These are phyloP conservation scores for Phaedon cochleariae DNA, from an alignment of 2,888 invertebrate genomes.

Conservation along the genomic window DNA sequence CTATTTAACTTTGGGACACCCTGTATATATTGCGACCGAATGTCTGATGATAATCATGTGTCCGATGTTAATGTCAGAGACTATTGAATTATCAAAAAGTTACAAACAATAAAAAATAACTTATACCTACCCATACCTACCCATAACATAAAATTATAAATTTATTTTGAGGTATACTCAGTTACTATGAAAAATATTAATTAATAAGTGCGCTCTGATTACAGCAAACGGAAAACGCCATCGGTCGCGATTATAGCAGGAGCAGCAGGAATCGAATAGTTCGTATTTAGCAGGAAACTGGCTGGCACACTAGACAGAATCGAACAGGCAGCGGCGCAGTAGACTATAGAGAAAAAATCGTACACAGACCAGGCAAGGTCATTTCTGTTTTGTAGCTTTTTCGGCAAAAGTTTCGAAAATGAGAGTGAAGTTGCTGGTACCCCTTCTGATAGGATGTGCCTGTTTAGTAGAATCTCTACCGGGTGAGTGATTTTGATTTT, in stretches of 20 bases:
- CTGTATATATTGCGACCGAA: too few species aligned
- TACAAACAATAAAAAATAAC: too few species aligned
- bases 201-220: not conserved
- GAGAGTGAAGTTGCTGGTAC: not conserved
- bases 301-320: not conserved
- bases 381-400: not conserved
- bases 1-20: too few species aligned
- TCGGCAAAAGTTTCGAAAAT: not conserved
- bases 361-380: not conserved
- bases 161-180: too few species aligned
- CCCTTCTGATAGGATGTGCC: not conserved
- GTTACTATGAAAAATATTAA: too few species aligned
- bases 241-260: not conserved
- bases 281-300: slow-evolving; percentile 15
- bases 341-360: not conserved
- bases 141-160: too few species aligned
- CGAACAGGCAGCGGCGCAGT: not conserved
- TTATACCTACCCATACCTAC: too few species aligned
- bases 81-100: too few species aligned
- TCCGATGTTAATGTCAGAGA: too few species aligned
- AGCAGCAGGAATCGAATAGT: not conserved
- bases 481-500: not conserved
- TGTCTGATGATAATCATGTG: too few species aligned
- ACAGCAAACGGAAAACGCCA: not conserved
- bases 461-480: not conserved